phyloP scores from a whole-genome alignment of 2,797 vertebrate genomes.

The Microcaecilia unicolor region DNA sequence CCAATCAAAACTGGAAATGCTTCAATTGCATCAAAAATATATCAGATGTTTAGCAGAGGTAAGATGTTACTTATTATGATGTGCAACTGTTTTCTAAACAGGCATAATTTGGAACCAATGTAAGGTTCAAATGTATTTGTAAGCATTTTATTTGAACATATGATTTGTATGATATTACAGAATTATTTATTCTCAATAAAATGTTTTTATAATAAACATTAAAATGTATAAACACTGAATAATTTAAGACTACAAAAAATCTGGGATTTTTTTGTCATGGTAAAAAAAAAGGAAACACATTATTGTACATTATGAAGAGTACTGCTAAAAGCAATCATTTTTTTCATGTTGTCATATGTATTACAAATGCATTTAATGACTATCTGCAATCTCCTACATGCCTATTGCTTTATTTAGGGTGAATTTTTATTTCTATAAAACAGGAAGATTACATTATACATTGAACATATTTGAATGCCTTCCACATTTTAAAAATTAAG shows the following conservation, averaged over 20 bases:
- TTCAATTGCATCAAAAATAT: slow-evolving; percentile 55
- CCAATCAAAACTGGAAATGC: slow-evolving; percentile 51
- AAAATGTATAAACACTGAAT: slow-evolving; percentile 14
- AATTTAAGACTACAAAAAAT: slow-evolving; percentile 16
- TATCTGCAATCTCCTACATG: slow-evolving; percentile 12
- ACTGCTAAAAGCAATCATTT: background rate
- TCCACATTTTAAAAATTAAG: no score
- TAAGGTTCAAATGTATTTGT: slow-evolving; percentile 27
- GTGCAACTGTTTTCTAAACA: slow-evolving; percentile 25
- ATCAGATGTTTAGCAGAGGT: slow-evolving; percentile 55
- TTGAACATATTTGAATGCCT: no score
- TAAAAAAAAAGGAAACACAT: no score
- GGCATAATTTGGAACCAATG: slow-evolving; percentile 26
- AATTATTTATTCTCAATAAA: slow-evolving; percentile 24
- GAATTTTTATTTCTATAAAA: no score
- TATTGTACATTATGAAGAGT: no score
- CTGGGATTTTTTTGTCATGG: no score
- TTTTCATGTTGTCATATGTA: slow-evolving; percentile 15
- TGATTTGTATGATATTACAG: slow-evolving; percentile 20
- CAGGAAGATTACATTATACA: no score
- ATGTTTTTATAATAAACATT: slow-evolving; percentile 9
- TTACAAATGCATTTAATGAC: slow-evolving; percentile 18
- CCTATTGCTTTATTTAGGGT: slow-evolving; percentile 17
- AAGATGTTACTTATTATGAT: slow-evolving; percentile 56
- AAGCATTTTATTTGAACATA: slow-evolving; percentile 15